Evolutionary conservation across 1,140 invertebrate genomes (phyloP).

Genomic region (Calosoma granatense): DNA sequence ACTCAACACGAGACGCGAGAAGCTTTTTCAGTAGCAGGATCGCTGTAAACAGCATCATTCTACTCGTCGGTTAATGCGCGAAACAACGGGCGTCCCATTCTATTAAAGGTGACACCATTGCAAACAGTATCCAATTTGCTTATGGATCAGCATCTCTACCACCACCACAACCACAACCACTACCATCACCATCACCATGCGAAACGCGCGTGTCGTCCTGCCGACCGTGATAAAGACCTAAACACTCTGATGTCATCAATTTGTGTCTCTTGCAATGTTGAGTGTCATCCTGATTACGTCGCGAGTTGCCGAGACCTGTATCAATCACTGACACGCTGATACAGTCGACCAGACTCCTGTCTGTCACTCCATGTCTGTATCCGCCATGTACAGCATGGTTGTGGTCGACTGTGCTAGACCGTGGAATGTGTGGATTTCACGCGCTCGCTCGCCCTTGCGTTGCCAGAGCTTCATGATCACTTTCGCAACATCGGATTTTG

Average conservation of each 20-base stretch:
- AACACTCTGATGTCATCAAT: constrained; percentile 5
- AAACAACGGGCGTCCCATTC: not conserved
- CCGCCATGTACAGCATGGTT: not conserved
- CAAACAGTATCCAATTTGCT: constrained; percentile 2
- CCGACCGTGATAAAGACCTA: constrained; percentile 2
- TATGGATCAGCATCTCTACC: not conserved
- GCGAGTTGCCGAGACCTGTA: not conserved
- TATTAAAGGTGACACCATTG: not conserved
- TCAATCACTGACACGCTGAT: not conserved
- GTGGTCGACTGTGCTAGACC: not conserved
- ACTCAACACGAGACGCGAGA: not conserved
- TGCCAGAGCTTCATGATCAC: not conserved
- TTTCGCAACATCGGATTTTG: not conserved
- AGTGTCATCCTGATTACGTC: constrained; percentile 4
- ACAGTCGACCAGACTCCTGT: not conserved
- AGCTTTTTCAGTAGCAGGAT: not conserved
- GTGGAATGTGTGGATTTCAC: not conserved
- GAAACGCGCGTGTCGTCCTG: not conserved
- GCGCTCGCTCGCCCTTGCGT: too few relatives aligned
- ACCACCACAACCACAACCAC: too few relatives aligned
- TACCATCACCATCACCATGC: not conserved
- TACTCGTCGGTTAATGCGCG: not conserved
- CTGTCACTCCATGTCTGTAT: too few relatives aligned
- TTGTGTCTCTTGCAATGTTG: constrained; percentile 7
- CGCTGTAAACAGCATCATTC: not conserved